These are phyloP conservation scores for Ormyrus nitidulus DNA, from an alignment of 2,888 invertebrate species.

Conservation along the genomic window DNA sequence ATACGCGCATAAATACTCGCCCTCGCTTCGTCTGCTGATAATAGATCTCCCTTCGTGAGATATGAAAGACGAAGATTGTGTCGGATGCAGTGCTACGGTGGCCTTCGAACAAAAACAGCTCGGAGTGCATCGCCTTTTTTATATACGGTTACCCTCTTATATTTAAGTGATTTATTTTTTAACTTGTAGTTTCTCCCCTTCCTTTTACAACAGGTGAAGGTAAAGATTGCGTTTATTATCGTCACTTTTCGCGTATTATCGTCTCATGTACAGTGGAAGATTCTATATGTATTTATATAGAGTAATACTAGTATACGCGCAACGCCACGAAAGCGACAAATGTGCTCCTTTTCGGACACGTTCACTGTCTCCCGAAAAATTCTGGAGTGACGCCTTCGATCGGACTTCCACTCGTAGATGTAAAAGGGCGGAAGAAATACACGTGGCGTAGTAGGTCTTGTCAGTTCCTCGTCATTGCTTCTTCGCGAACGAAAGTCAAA, in stretches of 20 bases:
- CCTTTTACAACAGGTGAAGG: neutral
- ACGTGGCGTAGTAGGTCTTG: slow-evolving; percentile 26
- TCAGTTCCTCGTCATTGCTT: slow-evolving; percentile 1
- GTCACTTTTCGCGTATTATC: slow-evolving; percentile 18
- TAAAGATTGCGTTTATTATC: slow-evolving; percentile 35
- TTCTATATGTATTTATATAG: slow-evolving; percentile 25
- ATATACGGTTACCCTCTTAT: slow-evolving; percentile 3
- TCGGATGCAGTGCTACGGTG: slow-evolving; percentile 37
- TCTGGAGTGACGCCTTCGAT: slow-evolving; percentile 13
- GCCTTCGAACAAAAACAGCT: slow-evolving; percentile 37
- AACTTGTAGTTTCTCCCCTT: neutral
- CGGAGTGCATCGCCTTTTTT: slow-evolving; percentile 42
- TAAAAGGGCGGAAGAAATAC: slow-evolving; percentile 24
- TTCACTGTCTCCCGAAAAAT: neutral
- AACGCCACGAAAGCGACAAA: slow-evolving; percentile 19
- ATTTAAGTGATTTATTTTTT: neutral
- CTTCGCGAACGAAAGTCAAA: neutral
- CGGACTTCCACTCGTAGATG: slow-evolving; percentile 22
- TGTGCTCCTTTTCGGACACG: neutral
- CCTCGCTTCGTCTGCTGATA: slow-evolving; percentile 19
- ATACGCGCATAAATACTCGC: too few relatives aligned
- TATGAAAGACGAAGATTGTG: slow-evolving; percentile 44
- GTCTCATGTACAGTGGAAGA: slow-evolving; percentile 42
- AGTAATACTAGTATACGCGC: neutral
- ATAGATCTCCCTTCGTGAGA: slow-evolving; percentile 15